Conservation (phyloP, 2,797 vertebrate species). For the Todus mexicanus region DNA sequence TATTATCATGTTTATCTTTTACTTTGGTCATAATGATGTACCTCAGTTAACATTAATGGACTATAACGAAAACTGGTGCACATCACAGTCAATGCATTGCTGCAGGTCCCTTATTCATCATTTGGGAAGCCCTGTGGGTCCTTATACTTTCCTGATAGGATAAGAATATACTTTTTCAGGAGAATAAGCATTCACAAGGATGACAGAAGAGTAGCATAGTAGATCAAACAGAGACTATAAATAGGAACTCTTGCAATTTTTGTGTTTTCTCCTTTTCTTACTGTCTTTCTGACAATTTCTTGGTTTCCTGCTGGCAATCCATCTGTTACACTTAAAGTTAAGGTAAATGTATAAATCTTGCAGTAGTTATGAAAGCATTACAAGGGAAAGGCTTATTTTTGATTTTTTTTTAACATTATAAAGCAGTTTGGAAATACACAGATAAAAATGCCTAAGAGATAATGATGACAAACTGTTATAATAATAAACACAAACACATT, state of each 20-base stretch:
- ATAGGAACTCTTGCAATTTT: not conserved
- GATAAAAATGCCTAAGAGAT: not conserved
- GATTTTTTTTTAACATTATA: not conserved
- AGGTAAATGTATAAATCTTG: not conserved
- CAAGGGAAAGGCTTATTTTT: not conserved
- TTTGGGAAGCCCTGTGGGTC: not conserved
- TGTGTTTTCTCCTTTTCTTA: not conserved
- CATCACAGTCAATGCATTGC: not conserved
- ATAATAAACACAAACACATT: not conserved
- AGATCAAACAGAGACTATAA: conserved; percentile 13
- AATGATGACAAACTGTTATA: not conserved
- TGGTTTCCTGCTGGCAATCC: not conserved
- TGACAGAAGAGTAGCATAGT: not conserved
- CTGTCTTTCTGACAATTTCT: not conserved
- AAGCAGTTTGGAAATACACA: not conserved
- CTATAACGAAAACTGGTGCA: not conserved
- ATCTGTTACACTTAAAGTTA: conserved; percentile 1
- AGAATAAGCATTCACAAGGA: conserved; percentile 24
- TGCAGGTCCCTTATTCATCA: not conserved
- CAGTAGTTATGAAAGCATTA: not conserved
- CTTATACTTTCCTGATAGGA: conserved; percentile 1
- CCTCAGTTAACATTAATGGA: not conserved
- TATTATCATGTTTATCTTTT: not conserved
- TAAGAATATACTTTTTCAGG: not conserved
- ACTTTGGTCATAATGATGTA: not conserved